phyloP scores from a whole-genome alignment of 2,888 invertebrate species.

The Hirtodrosophila cameraria region DNA sequence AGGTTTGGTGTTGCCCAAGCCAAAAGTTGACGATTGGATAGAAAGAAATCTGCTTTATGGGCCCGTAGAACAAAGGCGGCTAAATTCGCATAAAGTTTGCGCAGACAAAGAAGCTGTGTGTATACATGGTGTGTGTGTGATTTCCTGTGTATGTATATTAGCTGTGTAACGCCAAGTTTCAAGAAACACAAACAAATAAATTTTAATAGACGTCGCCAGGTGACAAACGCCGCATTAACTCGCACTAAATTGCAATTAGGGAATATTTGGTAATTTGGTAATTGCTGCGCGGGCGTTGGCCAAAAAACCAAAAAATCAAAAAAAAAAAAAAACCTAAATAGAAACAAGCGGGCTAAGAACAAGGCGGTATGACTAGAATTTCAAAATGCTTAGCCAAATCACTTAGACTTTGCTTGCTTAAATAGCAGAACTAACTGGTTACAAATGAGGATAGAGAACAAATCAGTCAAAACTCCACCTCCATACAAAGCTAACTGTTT shows the following conservation, averaged over 20 bases:
- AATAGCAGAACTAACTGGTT: background rate
- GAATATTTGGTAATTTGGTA: constrained; percentile 64
- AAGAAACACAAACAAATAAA: constrained; percentile 70
- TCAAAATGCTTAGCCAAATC: background rate
- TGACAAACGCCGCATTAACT: constrained; percentile 66
- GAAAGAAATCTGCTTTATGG: constrained; percentile 1
- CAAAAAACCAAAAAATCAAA: background rate
- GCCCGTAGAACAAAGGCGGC: background rate
- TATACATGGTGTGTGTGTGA: constrained; percentile 1
- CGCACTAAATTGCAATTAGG: constrained; percentile 71
- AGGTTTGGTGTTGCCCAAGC: background rate
- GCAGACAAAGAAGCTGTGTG: constrained; percentile 18
- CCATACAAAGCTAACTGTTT: background rate
- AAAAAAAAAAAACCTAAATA: constrained; percentile 6
- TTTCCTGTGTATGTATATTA: constrained; percentile 21
- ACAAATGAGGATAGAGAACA: background rate
- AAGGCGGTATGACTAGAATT: constrained; percentile 24
- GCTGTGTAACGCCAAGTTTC: constrained; percentile 42
- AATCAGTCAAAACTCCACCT: too few species aligned
- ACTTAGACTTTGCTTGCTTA: too few species aligned
- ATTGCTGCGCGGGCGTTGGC: constrained; percentile 40
- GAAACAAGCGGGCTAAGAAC: constrained; percentile 1
- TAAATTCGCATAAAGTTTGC: background rate
- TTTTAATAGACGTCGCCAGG: constrained; percentile 71
- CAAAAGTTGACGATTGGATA: background rate